Conservation (phyloP, 2,113 vertebrate genomes). For the Planiliza haematocheilus region DNA sequence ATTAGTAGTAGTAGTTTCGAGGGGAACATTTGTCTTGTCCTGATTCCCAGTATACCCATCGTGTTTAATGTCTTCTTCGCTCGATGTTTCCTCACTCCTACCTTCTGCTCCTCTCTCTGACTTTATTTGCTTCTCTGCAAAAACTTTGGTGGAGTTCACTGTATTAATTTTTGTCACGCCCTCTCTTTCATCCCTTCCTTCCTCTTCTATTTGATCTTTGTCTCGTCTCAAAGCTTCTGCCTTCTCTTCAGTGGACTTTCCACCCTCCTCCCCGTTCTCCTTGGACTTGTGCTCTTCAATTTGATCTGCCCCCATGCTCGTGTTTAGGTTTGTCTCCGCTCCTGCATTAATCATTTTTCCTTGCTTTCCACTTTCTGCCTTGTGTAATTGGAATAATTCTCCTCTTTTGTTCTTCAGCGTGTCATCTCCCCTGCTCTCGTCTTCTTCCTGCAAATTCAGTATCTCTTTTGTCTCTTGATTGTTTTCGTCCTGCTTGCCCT, state of each 20-base stretch:
- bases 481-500: background rate
- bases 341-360: slow-evolving; percentile 13
- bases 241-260: background rate
- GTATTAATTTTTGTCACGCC: slow-evolving; percentile 33
- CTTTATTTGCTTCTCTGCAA: slow-evolving; percentile 25
- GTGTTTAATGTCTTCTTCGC: slow-evolving; percentile 40
- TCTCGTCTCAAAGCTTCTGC: slow-evolving; percentile 15
- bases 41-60: slow-evolving; percentile 24
- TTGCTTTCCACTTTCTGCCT: slow-evolving; percentile 8
- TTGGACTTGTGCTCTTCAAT: background rate
- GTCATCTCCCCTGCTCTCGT: slow-evolving; percentile 9
- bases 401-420: slow-evolving; percentile 12
- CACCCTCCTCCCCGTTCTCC: slow-evolving; percentile 15
- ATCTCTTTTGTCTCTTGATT: slow-evolving; percentile 19
- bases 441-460: slow-evolving; percentile 9
- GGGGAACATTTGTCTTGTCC: slow-evolving; percentile 53
- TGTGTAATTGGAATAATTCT: slow-evolving; percentile 19
- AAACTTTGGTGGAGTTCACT: background rate
- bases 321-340: slow-evolving; percentile 23
- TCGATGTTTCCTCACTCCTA: background rate
- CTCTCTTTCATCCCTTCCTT: slow-evolving; percentile 4
- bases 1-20: slow-evolving; percentile 28
- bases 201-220: slow-evolving; percentile 15
- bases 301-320: background rate
- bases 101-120: background rate